A percentile compares a stretch with the other conserved stretches of the same genome.
phyloP scores from a whole-genome alignment of 2,888 invertebrate species.

The Eupelmus urozonus region DNA sequence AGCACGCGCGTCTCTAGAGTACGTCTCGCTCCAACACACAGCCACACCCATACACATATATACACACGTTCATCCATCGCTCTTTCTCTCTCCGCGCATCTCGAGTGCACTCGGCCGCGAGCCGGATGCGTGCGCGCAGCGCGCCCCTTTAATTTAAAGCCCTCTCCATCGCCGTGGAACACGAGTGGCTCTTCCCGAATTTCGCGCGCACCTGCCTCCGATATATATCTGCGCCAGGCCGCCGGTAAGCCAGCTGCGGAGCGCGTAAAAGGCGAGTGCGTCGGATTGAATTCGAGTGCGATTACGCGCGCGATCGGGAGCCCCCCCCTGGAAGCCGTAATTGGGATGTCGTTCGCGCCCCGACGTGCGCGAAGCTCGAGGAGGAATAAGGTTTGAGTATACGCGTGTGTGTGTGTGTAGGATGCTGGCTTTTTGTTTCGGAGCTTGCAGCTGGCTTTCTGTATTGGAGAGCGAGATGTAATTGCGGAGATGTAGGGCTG shows the following conservation, averaged over 20 bases:
- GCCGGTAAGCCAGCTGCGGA: background rate
- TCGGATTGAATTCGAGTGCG: background rate
- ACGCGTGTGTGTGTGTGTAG: too few species aligned
- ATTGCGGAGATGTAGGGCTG: too few species aligned
- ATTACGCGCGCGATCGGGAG: background rate
- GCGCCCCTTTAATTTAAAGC: background rate
- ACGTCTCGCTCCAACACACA: too few species aligned
- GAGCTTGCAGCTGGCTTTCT: too few species aligned
- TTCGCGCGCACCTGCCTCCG: background rate
- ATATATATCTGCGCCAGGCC: background rate
- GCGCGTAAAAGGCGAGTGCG: background rate
- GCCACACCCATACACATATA: too few species aligned
- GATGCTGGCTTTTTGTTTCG: background rate
- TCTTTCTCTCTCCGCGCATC: background rate
- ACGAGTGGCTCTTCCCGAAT: background rate
- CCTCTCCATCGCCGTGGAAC: background rate
- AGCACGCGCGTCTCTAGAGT: too few species aligned
- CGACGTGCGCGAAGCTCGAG: too few species aligned
- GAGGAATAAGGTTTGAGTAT: background rate
- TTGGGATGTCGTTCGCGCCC: too few species aligned
- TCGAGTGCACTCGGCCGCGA: background rate
- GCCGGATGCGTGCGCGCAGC: too few species aligned
- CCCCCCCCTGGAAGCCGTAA: too few species aligned
- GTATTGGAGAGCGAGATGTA: too few species aligned
- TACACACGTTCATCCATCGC: background rate